Evolutionary conservation across 2,113 vertebrate genomes (phyloP), one percentile per base, ranked within the genome.

Genomic region (Jacana jacana): DNA sequence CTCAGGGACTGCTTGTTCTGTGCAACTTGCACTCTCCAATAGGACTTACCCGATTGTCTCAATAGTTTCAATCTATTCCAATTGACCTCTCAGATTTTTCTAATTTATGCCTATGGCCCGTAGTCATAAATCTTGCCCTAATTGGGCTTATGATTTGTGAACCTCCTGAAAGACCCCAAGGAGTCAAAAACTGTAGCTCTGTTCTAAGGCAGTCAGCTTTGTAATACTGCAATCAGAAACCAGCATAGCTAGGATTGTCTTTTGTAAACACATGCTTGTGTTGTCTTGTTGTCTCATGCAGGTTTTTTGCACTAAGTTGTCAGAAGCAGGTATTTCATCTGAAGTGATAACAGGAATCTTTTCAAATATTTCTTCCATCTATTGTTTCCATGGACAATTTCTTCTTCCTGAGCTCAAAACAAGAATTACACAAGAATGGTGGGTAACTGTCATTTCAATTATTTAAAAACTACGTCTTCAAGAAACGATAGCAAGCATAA

Each of bases 361-460:
- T 97, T 99, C 99, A 71, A 99, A 99, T 97, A 99, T 99, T 96
- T 99, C 99, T 92, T 99, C 99, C 73, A 99, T 99, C 97, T 99
- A 99, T 93, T 97, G 98, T 94, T 99, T 99, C 98, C 99, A 99
- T 1, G 98, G 98, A 88, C 98, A 99, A 94, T 99, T 99, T 97
- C 99, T 99, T 82, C 98, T 99, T 71, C 99, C 99, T 10, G 99
- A 99, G 93, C 98, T 99, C 60, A 98, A 99, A 96, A 98, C 97
- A 4, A 98, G 99, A 92, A 99, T 99, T 90, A 99, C 97, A 4
- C 95, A 98, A 87, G 99, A 99, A 97, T 99, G 99, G 99, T 99
- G 94, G 98, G 99, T 95, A 63, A n/a, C 76, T 40, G 24, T 78
- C 55, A 20, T 77, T 93, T 42, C 40, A 48, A 18, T 30, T 83